Conservation (phyloP, 1,140 invertebrate species). For the Zaprionus capensis region DNA sequence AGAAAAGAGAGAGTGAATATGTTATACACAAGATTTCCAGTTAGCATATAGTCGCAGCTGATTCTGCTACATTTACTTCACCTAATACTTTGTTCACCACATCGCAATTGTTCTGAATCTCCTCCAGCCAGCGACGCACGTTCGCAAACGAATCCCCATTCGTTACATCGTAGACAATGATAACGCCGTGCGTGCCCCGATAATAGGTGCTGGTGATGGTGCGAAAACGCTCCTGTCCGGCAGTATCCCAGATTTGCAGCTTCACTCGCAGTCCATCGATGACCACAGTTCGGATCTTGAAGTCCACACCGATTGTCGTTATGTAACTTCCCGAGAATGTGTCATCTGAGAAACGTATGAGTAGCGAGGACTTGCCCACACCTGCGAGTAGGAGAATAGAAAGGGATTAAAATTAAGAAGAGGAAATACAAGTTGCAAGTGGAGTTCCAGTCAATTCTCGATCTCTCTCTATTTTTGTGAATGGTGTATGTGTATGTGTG, state of each 20-base stretch:
- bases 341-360: conserved; percentile 99
- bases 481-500: background rate
- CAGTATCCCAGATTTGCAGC: conserved; percentile 98
- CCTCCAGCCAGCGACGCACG: conserved; percentile 98
- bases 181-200: conserved; percentile 98
- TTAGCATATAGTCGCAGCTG: background rate
- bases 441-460: background rate
- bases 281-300: conserved; percentile 98
- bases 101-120: conserved; percentile 99
- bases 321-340: conserved; percentile 99
- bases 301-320: conserved; percentile 99
- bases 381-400: conserved; percentile 87
- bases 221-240: conserved; percentile 93
- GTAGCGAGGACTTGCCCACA: conserved; percentile 98
- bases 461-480: background rate
- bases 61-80: conserved; percentile 84
- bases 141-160: conserved; percentile 99
- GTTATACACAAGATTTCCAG: background rate
- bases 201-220: conserved; percentile 92
- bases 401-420: background rate
- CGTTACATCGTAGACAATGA: conserved; percentile 99
- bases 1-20: conserved; percentile 55
- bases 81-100: conserved; percentile 99
- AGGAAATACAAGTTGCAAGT: background rate
- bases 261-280: conserved; percentile 98